Conservation (phyloP, 2,888 invertebrate genomes). For the Megalurothrips usitatus region DNA sequence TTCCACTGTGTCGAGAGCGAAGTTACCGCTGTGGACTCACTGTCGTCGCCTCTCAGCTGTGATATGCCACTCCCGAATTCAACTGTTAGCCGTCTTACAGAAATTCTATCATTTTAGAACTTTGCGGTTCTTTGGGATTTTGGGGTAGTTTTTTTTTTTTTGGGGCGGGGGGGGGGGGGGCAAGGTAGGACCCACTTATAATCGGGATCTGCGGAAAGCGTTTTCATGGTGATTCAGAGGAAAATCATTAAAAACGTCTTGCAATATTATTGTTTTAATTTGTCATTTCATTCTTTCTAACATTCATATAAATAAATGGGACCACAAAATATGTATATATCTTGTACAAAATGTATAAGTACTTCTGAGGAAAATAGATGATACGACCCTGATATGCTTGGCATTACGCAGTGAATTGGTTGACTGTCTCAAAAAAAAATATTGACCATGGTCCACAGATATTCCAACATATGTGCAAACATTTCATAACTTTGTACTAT, state of each 20-base stretch:
- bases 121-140: background rate
- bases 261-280: background rate
- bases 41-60: no score
- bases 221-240: no score
- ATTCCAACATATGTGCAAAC: background rate
- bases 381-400: no score
- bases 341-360: background rate
- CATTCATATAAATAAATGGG: background rate
- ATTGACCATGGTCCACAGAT: background rate
- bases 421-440: no score
- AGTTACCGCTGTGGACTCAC: no score
- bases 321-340: background rate
- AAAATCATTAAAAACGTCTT: no score
- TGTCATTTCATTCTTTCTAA: background rate
- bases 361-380: background rate
- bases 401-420: no score
- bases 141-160: background rate
- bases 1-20: no score
- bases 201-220: no score
- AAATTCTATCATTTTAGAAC: background rate
- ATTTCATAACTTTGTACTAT: background rate
- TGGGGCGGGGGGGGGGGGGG: background rate
- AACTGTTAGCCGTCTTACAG: no score
- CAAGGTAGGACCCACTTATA: background rate
- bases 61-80: no score